Evolutionary conservation across 2,113 vertebrate species (phyloP), one percentile per base, ranked within the genome.

Genomic region (Acrocephalus arundinaceus): DNA sequence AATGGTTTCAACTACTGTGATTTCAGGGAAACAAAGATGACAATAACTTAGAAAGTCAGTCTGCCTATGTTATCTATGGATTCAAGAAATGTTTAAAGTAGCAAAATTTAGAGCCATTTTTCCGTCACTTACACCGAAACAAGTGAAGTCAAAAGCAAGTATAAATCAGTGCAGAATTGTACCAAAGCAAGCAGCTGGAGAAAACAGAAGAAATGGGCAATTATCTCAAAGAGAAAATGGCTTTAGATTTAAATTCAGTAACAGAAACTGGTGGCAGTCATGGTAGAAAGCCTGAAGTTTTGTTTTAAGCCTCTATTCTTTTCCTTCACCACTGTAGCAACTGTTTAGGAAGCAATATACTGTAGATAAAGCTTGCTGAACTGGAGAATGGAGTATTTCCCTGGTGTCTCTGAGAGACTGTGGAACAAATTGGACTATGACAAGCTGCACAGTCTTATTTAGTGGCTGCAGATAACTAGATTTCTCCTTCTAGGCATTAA

Each of bases 351-450:
- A 95, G 85, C 81, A 96, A 95, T 93, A 94, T 75, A 68, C 75
- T 90, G 89, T 93, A 85, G 92, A 90, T 91, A 85, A 94, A 96
- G 90, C 75, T 94, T 95, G 89, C 73, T 94, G 94, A 88, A 87
- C 70, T 96, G 89, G 87, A 93, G 91, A 86, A 85, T 85, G 59
- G 70, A 91, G 75, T 94, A 95, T 97, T 97, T 97, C 96, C 97
- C 96, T 93, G 54, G 93, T 82, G 97, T 74, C 87, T 96, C 66
- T 76, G 79, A 87, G 93, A 94, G 89, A 35, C 93, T 72, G 8
- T 83, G 76, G 62, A 96, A 94, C 93, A 96, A 96, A 97, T 96
- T 94, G 91, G 76, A 87, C 93, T 91, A 92, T 94, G 96, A 96
- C 94, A 96, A 94, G 92, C 87, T 91, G 75, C 88, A 85, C 82